These are phyloP conservation scores for Phyllotreta cruciferae DNA, from an alignment of 2,888 invertebrate species.

Conservation along the genomic window DNA sequence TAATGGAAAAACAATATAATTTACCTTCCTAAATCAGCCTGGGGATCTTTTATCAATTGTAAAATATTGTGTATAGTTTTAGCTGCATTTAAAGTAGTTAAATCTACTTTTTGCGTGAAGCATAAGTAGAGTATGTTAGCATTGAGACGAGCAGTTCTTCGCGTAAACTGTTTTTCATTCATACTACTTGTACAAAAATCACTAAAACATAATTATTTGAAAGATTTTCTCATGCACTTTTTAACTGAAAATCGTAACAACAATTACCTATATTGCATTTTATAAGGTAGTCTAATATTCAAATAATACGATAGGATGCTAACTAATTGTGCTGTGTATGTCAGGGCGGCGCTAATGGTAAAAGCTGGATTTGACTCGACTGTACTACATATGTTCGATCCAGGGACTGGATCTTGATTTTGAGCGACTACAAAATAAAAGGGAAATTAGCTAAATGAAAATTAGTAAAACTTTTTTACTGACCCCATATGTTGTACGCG, in stretches of 20 bases:
- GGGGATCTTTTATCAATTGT: slow-evolving; percentile 70
- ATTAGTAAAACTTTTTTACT: slow-evolving; percentile 37
- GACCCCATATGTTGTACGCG: slow-evolving; percentile 79
- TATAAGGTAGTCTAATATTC: slow-evolving; percentile 81
- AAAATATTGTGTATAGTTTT: slow-evolving; percentile 77
- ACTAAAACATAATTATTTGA: slow-evolving; percentile 61
- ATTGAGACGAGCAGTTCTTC: slow-evolving; percentile 79
- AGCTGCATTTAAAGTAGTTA: slow-evolving; percentile 68
- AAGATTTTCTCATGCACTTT: no score
- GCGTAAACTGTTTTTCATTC: slow-evolving; percentile 74
- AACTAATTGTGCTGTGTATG: slow-evolving; percentile 85
- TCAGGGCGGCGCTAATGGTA: slow-evolving; percentile 80
- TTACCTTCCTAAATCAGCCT: slow-evolving; percentile 77
- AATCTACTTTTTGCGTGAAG: slow-evolving; percentile 76
- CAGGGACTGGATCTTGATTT: slow-evolving; percentile 63
- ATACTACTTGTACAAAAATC: slow-evolving; percentile 81
- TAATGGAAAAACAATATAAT: slow-evolving; percentile 4
- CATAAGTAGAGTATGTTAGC: slow-evolving; percentile 81
- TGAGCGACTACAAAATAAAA: slow-evolving; percentile 61
- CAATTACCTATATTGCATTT: slow-evolving; percentile 69
- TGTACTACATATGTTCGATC: slow-evolving; percentile 63
- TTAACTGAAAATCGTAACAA: slow-evolving; percentile 11
- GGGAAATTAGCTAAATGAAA: not conserved
- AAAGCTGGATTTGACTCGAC: slow-evolving; percentile 73
- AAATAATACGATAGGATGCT: slow-evolving; percentile 83